These are phyloP conservation scores for Etheostoma nigrum DNA, from an alignment of 2,797 vertebrate genomes.

Conservation along the genomic window DNA sequence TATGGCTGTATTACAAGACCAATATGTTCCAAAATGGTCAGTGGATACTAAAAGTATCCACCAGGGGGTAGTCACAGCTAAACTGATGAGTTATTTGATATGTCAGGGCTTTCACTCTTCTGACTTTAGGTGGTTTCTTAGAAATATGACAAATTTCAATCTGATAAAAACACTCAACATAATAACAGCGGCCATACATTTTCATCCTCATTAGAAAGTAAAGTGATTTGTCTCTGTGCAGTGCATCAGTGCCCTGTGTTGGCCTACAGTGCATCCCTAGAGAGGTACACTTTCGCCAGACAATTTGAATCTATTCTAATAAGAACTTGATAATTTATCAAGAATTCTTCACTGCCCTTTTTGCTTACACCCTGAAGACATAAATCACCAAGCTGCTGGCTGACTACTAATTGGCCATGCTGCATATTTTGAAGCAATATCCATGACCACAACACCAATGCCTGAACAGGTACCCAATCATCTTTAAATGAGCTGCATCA, in stretches of 20 bases:
- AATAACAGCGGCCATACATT: neutral
- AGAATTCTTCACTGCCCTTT: slow-evolving; percentile 2
- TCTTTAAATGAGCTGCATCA: neutral
- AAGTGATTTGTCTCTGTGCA: neutral
- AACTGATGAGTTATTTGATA: neutral
- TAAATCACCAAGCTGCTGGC: neutral
- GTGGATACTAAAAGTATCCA: slow-evolving; percentile 35
- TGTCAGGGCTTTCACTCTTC: slow-evolving; percentile 5
- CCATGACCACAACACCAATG: neutral
- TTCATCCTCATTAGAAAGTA: slow-evolving; percentile 1
- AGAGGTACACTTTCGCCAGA: neutral
- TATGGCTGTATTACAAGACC: too few relatives aligned
- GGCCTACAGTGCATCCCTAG: neutral
- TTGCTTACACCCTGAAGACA: slow-evolving; percentile 1
- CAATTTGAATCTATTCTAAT: neutral
- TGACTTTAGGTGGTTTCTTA: neutral
- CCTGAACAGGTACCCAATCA: neutral
- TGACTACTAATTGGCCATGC: slow-evolving; percentile 9
- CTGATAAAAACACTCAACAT: neutral
- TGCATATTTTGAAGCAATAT: neutral
- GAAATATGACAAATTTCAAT: neutral
- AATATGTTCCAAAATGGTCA: neutral
- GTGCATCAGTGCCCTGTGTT: neutral
- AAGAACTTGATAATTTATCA: slow-evolving; percentile 2
- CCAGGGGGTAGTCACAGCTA: slow-evolving; percentile 42